Percentiles rank a stretch among this genome's conserved stretches.
Conservation (phyloP, 2,113 vertebrate genomes). For the Onychostoma macrolepis region DNA sequence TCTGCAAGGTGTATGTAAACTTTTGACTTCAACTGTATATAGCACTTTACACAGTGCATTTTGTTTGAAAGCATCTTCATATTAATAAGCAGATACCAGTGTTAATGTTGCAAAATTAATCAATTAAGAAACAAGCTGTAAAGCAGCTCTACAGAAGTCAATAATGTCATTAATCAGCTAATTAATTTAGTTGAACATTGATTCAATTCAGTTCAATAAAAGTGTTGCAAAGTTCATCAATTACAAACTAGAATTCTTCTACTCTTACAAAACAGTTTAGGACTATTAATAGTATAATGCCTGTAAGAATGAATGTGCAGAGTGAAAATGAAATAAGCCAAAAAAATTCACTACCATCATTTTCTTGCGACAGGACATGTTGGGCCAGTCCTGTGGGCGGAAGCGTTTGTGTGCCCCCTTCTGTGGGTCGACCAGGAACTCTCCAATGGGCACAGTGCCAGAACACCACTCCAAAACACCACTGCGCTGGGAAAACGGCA, state of each 20-base stretch:
- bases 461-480: conserved; percentile 97
- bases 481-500: conserved; percentile 94
- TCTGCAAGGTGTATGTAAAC: no score
- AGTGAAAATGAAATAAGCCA: neutral
- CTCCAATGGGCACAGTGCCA: conserved; percentile 91
- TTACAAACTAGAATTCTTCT: neutral
- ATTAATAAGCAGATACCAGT: neutral
- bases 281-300: neutral
- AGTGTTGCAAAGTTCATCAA: no score
- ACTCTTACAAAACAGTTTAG: neutral
- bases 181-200: neutral
- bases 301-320: neutral
- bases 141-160: neutral
- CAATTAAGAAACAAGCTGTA: neutral
- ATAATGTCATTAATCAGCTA: neutral
- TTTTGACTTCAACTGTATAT: no score
- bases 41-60: neutral
- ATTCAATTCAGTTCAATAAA: neutral
- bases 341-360: conserved; percentile 81
- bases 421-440: conserved; percentile 84
- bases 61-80: neutral
- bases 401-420: conserved; percentile 92
- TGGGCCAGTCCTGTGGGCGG: conserved; percentile 82
- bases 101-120: no score
- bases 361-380: conserved; percentile 78